Conservation (phyloP, 2,888 invertebrate species). For the Ormyrus labotus region DNA sequence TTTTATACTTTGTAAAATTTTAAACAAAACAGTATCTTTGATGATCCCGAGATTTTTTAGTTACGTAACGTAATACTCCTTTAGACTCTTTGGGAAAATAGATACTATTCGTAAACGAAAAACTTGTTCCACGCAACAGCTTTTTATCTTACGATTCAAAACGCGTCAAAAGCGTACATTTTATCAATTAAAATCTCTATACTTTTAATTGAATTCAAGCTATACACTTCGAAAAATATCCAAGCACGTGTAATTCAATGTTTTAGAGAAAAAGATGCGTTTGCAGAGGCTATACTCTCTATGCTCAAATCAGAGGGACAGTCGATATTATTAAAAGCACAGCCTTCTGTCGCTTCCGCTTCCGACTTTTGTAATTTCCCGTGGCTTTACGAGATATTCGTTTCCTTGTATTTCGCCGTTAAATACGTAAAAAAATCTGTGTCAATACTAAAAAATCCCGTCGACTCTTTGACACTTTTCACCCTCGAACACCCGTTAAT, state of each 20-base stretch:
- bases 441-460: no score
- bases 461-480: no score
- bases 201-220: not conserved
- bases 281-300: conserved; percentile 17
- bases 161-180: not conserved
- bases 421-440: conserved; percentile 13
- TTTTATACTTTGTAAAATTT: no score
- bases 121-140: no score
- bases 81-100: no score
- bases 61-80: no score
- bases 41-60: no score
- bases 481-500: no score
- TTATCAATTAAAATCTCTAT: not conserved
- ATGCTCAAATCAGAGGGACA: conserved; percentile 59
- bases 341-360: conserved; percentile 71
- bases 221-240: not conserved
- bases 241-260: not conserved
- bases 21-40: no score
- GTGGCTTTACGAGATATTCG: conserved; percentile 65
- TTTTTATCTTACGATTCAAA: not conserved
- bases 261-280: conserved; percentile 48
- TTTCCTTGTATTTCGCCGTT: conserved; percentile 46
- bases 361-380: conserved; percentile 76
- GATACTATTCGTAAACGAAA: no score
- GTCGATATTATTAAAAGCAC: conserved; percentile 73